Evolutionary conservation across 2,797 vertebrate genomes (phyloP), one percentile per base, ranked within the genome.

Genomic region (Melopsittacus undulatus): DNA sequence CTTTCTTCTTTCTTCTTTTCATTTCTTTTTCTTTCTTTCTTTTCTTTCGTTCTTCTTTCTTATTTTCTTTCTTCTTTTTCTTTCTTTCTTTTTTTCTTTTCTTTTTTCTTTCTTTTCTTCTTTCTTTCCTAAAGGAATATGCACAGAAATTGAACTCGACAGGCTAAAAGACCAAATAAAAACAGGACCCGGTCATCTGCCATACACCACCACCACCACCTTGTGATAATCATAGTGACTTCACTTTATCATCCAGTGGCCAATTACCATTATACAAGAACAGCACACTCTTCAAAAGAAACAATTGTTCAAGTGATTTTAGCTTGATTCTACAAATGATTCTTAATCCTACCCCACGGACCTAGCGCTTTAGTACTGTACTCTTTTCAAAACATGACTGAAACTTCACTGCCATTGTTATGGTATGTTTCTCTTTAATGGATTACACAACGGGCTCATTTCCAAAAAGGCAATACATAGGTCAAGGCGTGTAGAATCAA

Each of bases 181-280:
- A 92, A 75, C 46, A 81, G 52, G 16, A 18, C 11, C 42, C n/a
- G n/a, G n/a, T 90, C 22, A 23, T 22, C n/a, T 57, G 54, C 21
- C 54, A 15, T 23, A 15, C 4, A 6, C 32, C 21, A 10, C 54
- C 54, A 34, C 56, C n/a, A 24, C 56, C 56, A 16, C n/a, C 69
- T 95, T 89, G 52, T 72, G 87, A 92, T 81, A 95, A 93, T 79
- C 83, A 93, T 30, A 85, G 23, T 87, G 84, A 92, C 78, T 97
- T 97, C 59, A 73, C 57, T 91, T 95, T 84, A 66, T 87, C 78
- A 89, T 63, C 84, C 6, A 7, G 56, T 67, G 62, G 26, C 38
- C 62, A 86, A 89, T 56, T 88, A 57, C 21, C 67, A n/a, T 82
- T 75, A 70, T 66, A 93, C 29, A 49, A 70, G 59, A 95, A 90